Conservation (phyloP, 2,888 invertebrate genomes). For the Masnerella sp. region DNA sequence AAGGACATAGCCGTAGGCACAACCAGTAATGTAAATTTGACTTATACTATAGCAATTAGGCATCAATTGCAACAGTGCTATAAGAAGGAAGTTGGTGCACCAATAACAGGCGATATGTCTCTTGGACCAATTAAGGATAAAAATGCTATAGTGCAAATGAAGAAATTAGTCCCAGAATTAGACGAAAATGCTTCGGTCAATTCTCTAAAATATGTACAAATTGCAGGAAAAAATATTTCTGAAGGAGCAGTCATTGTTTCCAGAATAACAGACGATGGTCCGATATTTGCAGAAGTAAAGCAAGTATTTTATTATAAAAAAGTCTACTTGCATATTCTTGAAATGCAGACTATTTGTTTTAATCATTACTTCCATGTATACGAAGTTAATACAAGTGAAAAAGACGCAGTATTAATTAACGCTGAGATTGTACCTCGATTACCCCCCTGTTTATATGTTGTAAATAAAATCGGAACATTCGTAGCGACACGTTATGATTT, state of each 20-base stretch:
- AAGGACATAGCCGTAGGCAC: slow-evolving; percentile 29
- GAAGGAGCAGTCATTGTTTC: slow-evolving; percentile 13
- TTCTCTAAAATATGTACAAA: slow-evolving; percentile 12
- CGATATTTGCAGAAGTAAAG: slow-evolving; percentile 18
- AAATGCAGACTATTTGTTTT: slow-evolving; percentile 12
- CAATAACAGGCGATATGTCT: slow-evolving; percentile 13
- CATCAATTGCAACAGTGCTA: slow-evolving; percentile 30
- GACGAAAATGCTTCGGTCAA: not conserved
- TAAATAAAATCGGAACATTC: slow-evolving; percentile 3
- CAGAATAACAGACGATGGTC: slow-evolving; percentile 26
- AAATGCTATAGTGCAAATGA: slow-evolving; percentile 19
- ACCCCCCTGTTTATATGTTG: slow-evolving; percentile 24
- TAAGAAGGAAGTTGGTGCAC: slow-evolving; percentile 18
- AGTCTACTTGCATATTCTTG: slow-evolving; percentile 12
- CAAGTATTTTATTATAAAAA: slow-evolving; percentile 17
- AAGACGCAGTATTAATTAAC: slow-evolving; percentile 12
- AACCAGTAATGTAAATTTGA: slow-evolving; percentile 33
- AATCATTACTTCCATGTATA: slow-evolving; percentile 20
- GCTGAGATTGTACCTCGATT: slow-evolving; percentile 14
- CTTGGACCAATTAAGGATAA: slow-evolving; percentile 29
- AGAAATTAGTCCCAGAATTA: slow-evolving; percentile 48
- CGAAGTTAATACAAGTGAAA: not conserved
- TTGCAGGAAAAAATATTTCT: slow-evolving; percentile 23
- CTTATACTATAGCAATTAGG: slow-evolving; percentile 18
- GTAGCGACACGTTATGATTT: slow-evolving; percentile 1